phyloP scores from a whole-genome alignment of 2,113 vertebrate species.

The Illadopsis cleaveri region DNA sequence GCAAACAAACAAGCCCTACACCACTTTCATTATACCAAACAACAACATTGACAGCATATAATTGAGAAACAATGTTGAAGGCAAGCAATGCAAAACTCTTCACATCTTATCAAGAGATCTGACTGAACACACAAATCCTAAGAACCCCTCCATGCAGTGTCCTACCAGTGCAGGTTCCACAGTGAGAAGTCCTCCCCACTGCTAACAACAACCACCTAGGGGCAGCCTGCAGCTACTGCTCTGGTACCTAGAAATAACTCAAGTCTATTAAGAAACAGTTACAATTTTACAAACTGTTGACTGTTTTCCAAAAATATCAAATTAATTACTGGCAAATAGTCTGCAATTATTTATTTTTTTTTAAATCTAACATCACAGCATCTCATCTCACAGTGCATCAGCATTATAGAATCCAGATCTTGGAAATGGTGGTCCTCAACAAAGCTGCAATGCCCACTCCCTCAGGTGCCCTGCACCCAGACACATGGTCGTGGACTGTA shows the following conservation, averaged over 20 bases:
- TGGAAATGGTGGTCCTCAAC: rapidly evolving
- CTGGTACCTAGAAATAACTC: background rate
- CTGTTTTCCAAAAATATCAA: background rate
- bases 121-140: background rate
- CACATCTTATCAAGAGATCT: background rate
- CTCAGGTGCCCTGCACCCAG: background rate
- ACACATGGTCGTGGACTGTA: rapidly evolving
- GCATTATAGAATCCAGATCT: background rate
- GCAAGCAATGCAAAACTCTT: background rate
- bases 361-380: background rate
- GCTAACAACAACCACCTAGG: background rate
- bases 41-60: background rate
- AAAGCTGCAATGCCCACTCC: rapidly evolving
- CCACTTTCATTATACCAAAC: background rate
- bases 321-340: background rate
- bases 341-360: background rate
- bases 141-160: background rate
- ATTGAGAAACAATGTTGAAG: background rate
- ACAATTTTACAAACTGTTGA: background rate
- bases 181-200: background rate
- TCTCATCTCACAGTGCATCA: background rate
- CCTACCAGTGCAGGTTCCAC: background rate
- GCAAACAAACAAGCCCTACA: background rate
- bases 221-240: background rate
- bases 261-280: background rate